Conservation (phyloP, 2,113 vertebrate genomes). For the Argyrosomus japonicus region DNA sequence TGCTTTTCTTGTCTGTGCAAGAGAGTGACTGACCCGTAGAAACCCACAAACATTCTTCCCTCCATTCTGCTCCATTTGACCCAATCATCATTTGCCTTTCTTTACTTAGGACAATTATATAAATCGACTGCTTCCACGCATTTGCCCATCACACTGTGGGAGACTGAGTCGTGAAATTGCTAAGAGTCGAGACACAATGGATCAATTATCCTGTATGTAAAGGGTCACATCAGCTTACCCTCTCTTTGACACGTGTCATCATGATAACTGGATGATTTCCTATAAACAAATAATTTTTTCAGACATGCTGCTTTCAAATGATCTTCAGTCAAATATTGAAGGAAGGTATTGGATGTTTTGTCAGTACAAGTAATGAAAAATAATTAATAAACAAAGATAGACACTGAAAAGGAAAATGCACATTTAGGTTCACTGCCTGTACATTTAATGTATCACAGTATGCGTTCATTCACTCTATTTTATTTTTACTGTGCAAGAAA, state of each 20-base stretch:
- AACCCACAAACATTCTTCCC: slow-evolving; percentile 22
- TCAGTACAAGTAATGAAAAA: neutral
- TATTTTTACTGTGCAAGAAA: neutral
- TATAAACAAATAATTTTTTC: neutral
- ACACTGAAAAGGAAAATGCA: neutral
- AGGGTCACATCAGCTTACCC: neutral
- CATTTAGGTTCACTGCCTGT: neutral
- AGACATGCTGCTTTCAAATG: neutral
- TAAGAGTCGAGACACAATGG: neutral
- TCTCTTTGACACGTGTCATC: neutral
- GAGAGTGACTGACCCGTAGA: slow-evolving; percentile 30
- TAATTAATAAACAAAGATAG: neutral
- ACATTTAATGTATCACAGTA: neutral
- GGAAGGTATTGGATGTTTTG: neutral
- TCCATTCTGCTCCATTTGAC: slow-evolving; percentile 48
- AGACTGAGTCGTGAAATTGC: slow-evolving; percentile 21
- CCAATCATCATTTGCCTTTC: slow-evolving; percentile 59
- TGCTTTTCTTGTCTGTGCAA: neutral
- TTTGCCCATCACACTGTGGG: slow-evolving; percentile 4
- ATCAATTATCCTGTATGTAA: slow-evolving; percentile 17
- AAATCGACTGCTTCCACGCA: slow-evolving; percentile 32
- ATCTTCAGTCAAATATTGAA: neutral
- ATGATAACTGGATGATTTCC: neutral
- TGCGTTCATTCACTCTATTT: neutral
- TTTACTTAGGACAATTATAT: slow-evolving; percentile 48